Evolutionary conservation across 2,888 invertebrate genomes (phyloP).

Genomic region (Ceraclea dissimilis): DNA sequence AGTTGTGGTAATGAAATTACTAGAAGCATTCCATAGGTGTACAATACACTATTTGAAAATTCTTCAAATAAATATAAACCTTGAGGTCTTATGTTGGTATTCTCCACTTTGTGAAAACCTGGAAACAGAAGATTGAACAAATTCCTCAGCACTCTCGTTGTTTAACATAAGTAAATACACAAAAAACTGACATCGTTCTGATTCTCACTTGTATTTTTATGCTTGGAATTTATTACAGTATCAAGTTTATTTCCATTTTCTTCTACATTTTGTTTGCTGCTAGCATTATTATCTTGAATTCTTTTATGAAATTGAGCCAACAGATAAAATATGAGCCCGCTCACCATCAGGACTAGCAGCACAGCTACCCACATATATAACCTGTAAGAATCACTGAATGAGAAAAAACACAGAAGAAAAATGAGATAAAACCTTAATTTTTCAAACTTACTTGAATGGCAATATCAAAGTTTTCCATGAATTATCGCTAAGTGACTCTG

Average conservation of each 20-base stretch:
- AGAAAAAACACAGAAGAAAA: slow-evolving; percentile 1
- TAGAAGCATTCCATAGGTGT: slow-evolving; percentile 75
- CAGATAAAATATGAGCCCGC: slow-evolving; percentile 57
- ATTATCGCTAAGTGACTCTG: slow-evolving; percentile 71
- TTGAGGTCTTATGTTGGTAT: slow-evolving; percentile 29
- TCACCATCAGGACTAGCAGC: slow-evolving; percentile 56
- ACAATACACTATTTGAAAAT: slow-evolving; percentile 64
- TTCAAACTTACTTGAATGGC: slow-evolving; percentile 60
- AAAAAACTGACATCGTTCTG: background rate
- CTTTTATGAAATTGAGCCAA: slow-evolving; percentile 54
- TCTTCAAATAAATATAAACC: slow-evolving; percentile 66
- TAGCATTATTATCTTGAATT: slow-evolving; percentile 32
- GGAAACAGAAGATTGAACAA: background rate
- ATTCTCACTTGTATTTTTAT: background rate
- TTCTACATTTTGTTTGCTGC: no score
- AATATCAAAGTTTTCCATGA: slow-evolving; percentile 78
- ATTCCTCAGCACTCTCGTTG: background rate
- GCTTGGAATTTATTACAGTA: slow-evolving; percentile 11
- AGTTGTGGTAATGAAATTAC: slow-evolving; percentile 70
- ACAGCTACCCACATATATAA: slow-evolving; percentile 70
- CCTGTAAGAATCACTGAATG: slow-evolving; percentile 48
- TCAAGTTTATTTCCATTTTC: no score
- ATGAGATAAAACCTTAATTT: background rate
- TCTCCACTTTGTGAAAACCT: background rate
- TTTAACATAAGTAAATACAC: background rate